phyloP scores from a whole-genome alignment of 2,113 vertebrate species.

The Thamnaconus septentrionalis region DNA sequence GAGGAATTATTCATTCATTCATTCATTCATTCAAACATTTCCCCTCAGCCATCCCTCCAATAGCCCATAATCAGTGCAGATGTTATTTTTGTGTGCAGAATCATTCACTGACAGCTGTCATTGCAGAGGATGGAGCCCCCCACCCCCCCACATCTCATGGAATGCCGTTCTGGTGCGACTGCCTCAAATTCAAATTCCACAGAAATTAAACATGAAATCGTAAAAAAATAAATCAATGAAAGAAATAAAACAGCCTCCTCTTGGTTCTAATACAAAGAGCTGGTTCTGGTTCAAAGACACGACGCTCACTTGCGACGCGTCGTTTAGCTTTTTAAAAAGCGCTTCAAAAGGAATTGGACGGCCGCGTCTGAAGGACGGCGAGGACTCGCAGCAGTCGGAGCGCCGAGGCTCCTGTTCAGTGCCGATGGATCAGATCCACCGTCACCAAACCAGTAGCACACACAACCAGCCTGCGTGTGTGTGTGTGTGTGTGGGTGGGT shows the following conservation, averaged over 20 bases:
- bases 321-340: constrained; percentile 46
- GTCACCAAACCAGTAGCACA: constrained; percentile 26
- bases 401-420: constrained; percentile 58
- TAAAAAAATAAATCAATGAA: no score
- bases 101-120: constrained; percentile 75
- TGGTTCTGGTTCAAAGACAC: constrained; percentile 59
- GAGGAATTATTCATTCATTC: constrained; percentile 81
- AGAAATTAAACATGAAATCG: constrained; percentile 38
- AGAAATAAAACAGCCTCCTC: constrained; percentile 8
- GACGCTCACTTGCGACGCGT: neutral
- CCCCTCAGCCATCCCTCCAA: constrained; percentile 34
- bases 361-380: constrained; percentile 63
- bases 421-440: constrained; percentile 57
- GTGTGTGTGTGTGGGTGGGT: no score
- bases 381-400: constrained; percentile 46
- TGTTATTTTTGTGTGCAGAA: constrained; percentile 71
- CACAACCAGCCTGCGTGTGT: no score
- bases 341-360: constrained; percentile 61
- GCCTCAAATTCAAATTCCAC: constrained; percentile 50
- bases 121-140: constrained; percentile 41
- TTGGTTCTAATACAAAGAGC: constrained; percentile 38
- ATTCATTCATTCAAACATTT: constrained; percentile 35
- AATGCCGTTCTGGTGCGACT: constrained; percentile 51
- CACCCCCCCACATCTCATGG: neutral
- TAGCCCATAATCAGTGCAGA: constrained; percentile 76